A percentile compares a stretch with the other conserved stretches of the same genome.
Conservation (phyloP, 2,888 invertebrate genomes). For the Tetranychus piercei region DNA sequence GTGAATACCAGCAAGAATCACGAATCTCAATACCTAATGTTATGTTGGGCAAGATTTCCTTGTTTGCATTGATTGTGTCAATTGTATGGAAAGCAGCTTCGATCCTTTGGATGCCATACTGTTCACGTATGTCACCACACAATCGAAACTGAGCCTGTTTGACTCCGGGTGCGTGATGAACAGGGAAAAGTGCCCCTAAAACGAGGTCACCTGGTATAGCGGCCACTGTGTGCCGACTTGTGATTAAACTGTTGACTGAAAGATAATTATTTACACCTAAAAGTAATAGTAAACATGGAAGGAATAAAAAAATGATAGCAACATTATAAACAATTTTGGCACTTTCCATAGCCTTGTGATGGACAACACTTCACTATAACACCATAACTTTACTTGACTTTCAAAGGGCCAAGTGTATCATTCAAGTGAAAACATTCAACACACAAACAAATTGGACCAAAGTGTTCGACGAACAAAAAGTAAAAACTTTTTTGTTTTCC, state of each 20-base stretch:
- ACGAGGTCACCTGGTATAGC: conserved; percentile 42
- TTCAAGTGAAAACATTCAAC: background rate
- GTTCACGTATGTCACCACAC: conserved; percentile 48
- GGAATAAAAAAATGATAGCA: background rate
- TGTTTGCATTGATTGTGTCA: conserved; percentile 45
- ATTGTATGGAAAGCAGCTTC: conserved; percentile 46
- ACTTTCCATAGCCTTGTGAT: background rate
- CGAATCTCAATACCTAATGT: conserved; percentile 50
- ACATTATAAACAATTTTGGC: background rate
- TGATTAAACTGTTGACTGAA: background rate
- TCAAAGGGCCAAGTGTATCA: background rate
- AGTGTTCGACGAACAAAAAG: background rate
- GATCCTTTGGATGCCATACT: conserved; percentile 54
- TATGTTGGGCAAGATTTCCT: conserved; percentile 40
- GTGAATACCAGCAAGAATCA: conserved; percentile 64
- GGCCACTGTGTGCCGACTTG: conserved; percentile 29
- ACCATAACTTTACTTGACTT: no score
- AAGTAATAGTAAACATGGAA: background rate
- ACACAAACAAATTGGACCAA: background rate
- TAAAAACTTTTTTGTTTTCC: no score
- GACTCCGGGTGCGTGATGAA: conserved; percentile 39
- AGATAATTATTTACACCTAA: background rate
- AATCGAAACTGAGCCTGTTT: conserved; percentile 33
- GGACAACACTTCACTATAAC: background rate
- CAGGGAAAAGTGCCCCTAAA: conserved; percentile 41